Conservation (phyloP, 2,113 vertebrate species). For the Nerophis ophidion region DNA sequence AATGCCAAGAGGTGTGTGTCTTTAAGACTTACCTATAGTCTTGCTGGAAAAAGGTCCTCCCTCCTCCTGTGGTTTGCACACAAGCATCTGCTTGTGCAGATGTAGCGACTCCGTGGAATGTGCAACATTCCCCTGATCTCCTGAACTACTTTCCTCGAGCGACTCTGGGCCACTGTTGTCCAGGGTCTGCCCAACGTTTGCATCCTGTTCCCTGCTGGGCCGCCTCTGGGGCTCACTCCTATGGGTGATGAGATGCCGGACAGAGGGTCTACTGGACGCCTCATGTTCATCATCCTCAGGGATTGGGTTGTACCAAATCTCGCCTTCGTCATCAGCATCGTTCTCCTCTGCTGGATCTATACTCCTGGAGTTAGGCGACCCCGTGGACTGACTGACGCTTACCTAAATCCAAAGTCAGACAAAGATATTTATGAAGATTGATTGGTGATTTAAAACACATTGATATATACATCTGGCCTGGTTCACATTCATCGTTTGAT, state of each 20-base stretch:
- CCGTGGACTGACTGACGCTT: conserved; percentile 24
- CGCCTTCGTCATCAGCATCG: conserved; percentile 91
- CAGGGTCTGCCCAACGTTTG: conserved; percentile 10
- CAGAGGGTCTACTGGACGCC: conserved; percentile 18
- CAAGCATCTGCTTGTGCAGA: conserved; percentile 70
- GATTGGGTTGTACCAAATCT: conserved; percentile 99
- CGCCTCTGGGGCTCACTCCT: conserved; percentile 46
- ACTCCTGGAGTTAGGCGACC: conserved; percentile 27
- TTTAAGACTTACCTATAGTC: conserved; percentile 70
- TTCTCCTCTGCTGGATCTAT: conserved; percentile 81
- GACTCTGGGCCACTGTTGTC: conserved; percentile 45
- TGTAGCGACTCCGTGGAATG: conserved; percentile 68
- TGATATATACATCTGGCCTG: neutral
- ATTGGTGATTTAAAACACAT: neutral
- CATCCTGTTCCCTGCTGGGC: conserved; percentile 44
- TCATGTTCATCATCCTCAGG: conserved; percentile 86
- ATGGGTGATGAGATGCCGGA: conserved; percentile 45
- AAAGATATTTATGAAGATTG: neutral
- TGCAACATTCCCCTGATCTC: conserved; percentile 51
- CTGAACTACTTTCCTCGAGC: conserved; percentile 24
- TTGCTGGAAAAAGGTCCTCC: conserved; percentile 56
- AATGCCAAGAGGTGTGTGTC: conserved; percentile 5
- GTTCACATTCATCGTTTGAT: no score
- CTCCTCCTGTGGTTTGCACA: conserved; percentile 74
- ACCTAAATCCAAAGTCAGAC: conserved; percentile 17